Evolutionary conservation across 2,113 vertebrate genomes (phyloP).

Genomic region (Romanogobio albipinnatus): DNA sequence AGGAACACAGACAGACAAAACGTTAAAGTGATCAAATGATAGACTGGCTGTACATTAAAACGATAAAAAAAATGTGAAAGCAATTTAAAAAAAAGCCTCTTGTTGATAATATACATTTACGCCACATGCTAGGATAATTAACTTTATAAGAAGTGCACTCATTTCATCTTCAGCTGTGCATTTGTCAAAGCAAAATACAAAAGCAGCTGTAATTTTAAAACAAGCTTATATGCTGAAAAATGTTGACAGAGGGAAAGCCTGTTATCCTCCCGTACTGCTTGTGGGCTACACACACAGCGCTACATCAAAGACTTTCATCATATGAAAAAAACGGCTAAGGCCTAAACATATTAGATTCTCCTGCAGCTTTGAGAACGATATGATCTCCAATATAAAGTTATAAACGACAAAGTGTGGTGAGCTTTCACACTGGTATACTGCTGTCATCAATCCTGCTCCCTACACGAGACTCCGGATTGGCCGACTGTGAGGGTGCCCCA

Average conservation of each 20-base stretch:
- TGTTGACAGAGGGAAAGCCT: neutral
- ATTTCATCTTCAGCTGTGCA: neutral
- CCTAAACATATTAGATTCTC: conserved; percentile 70
- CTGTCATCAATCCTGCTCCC: conserved; percentile 71
- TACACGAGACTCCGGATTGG: conserved; percentile 56
- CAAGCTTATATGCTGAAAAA: conserved; percentile 7
- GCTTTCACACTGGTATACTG: conserved; percentile 69
- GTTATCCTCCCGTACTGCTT: neutral
- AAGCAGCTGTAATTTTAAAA: conserved; percentile 8
- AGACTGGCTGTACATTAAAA: neutral
- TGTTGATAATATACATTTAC: neutral
- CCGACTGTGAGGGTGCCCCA: conserved; percentile 38
- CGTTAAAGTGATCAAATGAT: neutral
- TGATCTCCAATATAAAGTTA: conserved; percentile 59
- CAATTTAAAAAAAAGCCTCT: neutral
- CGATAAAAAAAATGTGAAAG: neutral
- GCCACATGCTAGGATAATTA: neutral
- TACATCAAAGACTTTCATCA: conserved; percentile 41
- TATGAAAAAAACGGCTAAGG: conserved; percentile 58
- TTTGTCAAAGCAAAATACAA: neutral
- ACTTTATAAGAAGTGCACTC: neutral
- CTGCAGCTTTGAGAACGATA: conserved; percentile 63
- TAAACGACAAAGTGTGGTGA: conserved; percentile 68
- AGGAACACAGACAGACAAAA: too few species aligned
- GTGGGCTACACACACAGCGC: neutral